A percentile compares a stretch with the other conserved stretches of the same genome.
phyloP scores from a whole-genome alignment of 53 echinoderm and acorn worm genomes.

The Antedon mediterranea region DNA sequence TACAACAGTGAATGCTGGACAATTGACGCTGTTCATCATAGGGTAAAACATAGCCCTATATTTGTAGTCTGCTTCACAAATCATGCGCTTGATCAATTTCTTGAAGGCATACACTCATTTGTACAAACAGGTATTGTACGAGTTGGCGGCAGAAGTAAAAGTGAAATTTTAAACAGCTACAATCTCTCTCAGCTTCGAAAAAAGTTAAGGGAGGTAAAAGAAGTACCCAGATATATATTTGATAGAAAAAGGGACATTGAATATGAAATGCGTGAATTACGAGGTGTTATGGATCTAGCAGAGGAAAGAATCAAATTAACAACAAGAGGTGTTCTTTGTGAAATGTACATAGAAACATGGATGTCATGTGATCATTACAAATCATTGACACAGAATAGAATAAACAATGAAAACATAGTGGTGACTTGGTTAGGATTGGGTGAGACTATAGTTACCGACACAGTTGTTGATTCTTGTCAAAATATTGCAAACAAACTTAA shows the following conservation, averaged over 20 bases:
- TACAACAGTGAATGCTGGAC: conserved; percentile 23
- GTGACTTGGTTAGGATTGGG: conserved; percentile 7
- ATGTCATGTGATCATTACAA: conserved; percentile 9
- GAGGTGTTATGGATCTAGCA: conserved; percentile 3
- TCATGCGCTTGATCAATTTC: conserved; percentile 88
- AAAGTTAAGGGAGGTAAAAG: background rate
- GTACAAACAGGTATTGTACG: conserved; percentile 25
- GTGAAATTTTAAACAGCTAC: conserved; percentile 5
- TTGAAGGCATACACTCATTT: conserved; percentile 55
- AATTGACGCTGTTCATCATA: conserved; percentile 4
- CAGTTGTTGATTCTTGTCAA: background rate
- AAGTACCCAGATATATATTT: background rate
- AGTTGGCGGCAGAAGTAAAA: conserved; percentile 44
- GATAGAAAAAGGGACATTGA: background rate
- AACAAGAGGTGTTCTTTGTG: conserved; percentile 13
- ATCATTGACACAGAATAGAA: background rate
- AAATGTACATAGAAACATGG: conserved; percentile 7
- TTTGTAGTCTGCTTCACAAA: conserved; percentile 76
- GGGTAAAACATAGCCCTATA: conserved; percentile 20
- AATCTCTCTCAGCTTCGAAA: conserved; percentile 2
- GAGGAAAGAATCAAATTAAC: conserved; percentile 3
- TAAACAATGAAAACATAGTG: background rate
- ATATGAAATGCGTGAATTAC: background rate
- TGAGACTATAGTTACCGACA: background rate
- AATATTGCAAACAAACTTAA: background rate